Base-by-base conservation (phyloP, 2,113 vertebrate species). In the Muscicapa adusta region DNA sequence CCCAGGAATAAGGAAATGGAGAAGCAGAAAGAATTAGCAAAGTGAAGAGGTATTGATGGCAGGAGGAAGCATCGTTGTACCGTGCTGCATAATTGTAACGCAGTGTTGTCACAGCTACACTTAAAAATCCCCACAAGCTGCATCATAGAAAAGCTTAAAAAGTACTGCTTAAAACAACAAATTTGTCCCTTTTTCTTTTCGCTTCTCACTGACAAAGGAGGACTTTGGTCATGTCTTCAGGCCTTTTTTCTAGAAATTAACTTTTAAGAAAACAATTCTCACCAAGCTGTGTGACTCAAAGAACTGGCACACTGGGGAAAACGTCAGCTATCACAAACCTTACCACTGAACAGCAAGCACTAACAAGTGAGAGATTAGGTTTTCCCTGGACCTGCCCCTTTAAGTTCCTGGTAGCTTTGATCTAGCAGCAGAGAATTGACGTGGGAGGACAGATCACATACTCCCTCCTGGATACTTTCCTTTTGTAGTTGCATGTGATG, bases 21-120 rank as follows among this genome's bases (percentile, higher is more conserved):
- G 42, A 73, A 91, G 8, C 23, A 91, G 60, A 84, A 84, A 86
- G 33, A 18, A 74, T 57, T 31, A 61, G n/a, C 25, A 57, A 76
- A 36, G 31, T 23, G 43, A 86, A 58, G 51, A 78, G 18, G 15
- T 29, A 45, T 5, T 34, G 47, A 58, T 24, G 51, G 74, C 2
- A 2, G 36, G 8, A 60, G 76, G 34, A 79, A 75, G 10, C n/a
- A 42, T 38, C 14, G 5, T 68, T 80, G 22, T 5, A 29, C 34
- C 19, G 38, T 70, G 40, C 36, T 57, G 33, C 18, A 22, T 50
- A 45, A 82, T 38, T 0, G 0, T 24, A 65, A 40, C 0, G 0
- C 18, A 19, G 11, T 26, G 45, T 23, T 50, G 77, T 48, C 50
- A 85, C 42, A n/a, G 23, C 9, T 48, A 24, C 1, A 2, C 43